Base-by-base conservation (phyloP, 1,140 invertebrate species). In the Cydia amplana region DNA sequence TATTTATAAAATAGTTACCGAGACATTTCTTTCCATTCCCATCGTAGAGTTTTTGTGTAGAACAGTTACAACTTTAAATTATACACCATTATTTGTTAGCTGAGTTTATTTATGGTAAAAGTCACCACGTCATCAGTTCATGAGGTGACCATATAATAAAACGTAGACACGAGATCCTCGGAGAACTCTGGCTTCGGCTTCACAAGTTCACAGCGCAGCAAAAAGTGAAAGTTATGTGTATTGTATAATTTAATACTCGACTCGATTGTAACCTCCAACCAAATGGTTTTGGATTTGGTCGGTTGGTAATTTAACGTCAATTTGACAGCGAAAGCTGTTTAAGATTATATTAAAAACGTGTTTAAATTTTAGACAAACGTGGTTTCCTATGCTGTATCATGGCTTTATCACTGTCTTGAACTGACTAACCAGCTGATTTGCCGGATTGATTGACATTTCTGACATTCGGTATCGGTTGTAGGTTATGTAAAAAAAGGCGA, bases 201-300 rank as follows among this genome's bases (percentile, higher is more conserved):
- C 65, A 70, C 65, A 36, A 70, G 16, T 18, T 43, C 40, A 46
- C 43, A 16, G 43, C 43, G 43, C 18, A 40, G 32, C 65, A 70
- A 70, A 70, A 70, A 70, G 65, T 70, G 65, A 70, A 70, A 70
- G 65, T 65, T 4, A 70, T 18, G 36, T 70, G 32, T 70, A 60
- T 60, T 60, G n/a, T 60, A 60, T 23, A 60, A 60, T 60, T 60
- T 60, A 60, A 23, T 23, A 60, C 9, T 64, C 10, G 16, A n/a
- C 64, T 65, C 25, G 64, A 67, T 67, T 36, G 64, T 67, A 67
- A 28, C 64, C 28, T 36, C 55, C 55, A 60, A 60, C 55, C 51
- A 55, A 55, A 55, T n/a, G 43, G 40, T 10, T 43, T 43, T 51
- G 49, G 32, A 6, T 32, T 32, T 32, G 32, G 16, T 55, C n/a